Base-by-base conservation (phyloP, 2,888 invertebrate species). In the Hipparchia semele region DNA sequence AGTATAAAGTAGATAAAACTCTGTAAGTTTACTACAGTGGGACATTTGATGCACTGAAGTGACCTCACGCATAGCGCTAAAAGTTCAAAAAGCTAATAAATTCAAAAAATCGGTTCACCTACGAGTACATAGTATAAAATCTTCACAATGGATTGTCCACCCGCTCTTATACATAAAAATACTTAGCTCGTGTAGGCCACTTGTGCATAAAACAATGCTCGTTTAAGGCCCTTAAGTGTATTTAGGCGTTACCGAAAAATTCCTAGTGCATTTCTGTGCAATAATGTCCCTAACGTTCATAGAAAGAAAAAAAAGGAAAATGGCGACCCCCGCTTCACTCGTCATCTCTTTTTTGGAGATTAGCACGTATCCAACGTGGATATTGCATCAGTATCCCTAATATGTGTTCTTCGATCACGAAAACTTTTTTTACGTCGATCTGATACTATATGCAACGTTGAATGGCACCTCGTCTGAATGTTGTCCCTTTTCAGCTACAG, bases 321-420 rank as follows among this genome's bases (percentile, higher is more conserved):
- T 49, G 10, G 49, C 33, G 2, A 59, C 59, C 59, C 59, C 12
- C 65, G 23, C 59, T 68, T 8, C 23, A 12, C 46, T 68, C 59
- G 59, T 49, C 23, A 60, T 68, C 33, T 68, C 59, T 68, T 68
- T 59, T 68, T 68, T 68, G 68, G 58, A 68, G 59, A 59, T 60
- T 68, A 68, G 59, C 59, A 23, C 68, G 46, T 68, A 49, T 59
- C 68, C 33, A 65, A 58, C 68, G 68, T 59, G 68, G 68, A 59
- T 39, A 59, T 59, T 59, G 68, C 68, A 59, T 68, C 59, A 68
- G 68, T 59, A 59, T 10, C 59, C 59, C 51, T 56, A 56, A 51
- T 10, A 46, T 33, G 59, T 59, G 68, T 49, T 59, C 49, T 49
- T 51, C 33, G 7, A 60, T 59, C 1, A 56, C 56, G 23, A 56